These are phyloP conservation scores for Hetaerina americana DNA, from an alignment of 1,140 invertebrate species.

Conservation along the genomic window DNA sequence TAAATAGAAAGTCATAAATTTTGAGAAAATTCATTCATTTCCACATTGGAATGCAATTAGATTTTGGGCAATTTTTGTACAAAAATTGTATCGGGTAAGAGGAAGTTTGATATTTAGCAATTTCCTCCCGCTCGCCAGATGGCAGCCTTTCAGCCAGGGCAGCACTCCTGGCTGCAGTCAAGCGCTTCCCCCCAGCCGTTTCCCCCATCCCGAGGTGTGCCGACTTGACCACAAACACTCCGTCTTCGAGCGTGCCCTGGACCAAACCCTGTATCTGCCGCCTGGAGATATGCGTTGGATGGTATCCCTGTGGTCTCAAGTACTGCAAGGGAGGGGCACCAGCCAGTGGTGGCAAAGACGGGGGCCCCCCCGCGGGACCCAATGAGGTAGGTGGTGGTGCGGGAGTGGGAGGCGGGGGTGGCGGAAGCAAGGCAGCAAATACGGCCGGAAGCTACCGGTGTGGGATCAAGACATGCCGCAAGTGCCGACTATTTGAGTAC, in stretches of 20 bases:
- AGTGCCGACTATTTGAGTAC: conserved; percentile 76
- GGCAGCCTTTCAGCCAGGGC: not conserved
- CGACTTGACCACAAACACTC: conserved; percentile 40
- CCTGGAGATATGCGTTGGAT: conserved; percentile 67
- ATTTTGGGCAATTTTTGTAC: too few species aligned
- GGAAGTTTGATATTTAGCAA: not conserved
- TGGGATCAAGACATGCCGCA: conserved; percentile 88
- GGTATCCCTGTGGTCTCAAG: conserved; percentile 88
- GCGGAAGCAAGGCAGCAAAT: too few species aligned
- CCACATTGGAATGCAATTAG: too few species aligned
- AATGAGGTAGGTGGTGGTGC: not conserved
- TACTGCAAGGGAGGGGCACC: conserved; percentile 65
- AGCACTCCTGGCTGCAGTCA: not conserved
- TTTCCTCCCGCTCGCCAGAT: not conserved
- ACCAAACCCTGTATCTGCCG: conserved; percentile 54
- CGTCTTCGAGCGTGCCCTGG: not conserved
- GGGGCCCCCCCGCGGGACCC: not conserved
- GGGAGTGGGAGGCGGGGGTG: not conserved
- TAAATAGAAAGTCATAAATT: too few species aligned
- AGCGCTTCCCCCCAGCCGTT: not conserved
- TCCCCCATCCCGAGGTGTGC: conserved; percentile 13
- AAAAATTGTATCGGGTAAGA: too few species aligned
- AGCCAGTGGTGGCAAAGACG: conserved; percentile 26
- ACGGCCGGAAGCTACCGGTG: conserved; percentile 55
- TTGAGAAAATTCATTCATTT: too few species aligned